These are phyloP conservation scores for Limanda limanda DNA, from an alignment of 2,113 vertebrate species.

Conservation along the genomic window DNA sequence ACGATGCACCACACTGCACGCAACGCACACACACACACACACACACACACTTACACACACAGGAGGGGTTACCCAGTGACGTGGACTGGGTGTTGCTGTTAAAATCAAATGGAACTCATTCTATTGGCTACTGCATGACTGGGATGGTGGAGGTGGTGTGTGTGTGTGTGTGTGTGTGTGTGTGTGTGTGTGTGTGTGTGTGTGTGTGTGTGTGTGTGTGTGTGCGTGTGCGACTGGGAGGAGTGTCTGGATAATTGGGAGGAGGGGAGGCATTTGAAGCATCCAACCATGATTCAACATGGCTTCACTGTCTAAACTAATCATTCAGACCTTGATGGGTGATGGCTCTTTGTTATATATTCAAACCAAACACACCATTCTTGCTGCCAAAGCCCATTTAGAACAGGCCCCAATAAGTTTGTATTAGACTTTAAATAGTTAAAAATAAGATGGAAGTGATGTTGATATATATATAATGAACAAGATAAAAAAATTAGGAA, in stretches of 20 bases:
- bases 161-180: constrained; percentile 16
- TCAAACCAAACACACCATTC: background rate
- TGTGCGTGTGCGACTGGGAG: constrained; percentile 12
- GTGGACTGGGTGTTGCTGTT: constrained; percentile 57
- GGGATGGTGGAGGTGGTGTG: constrained; percentile 42
- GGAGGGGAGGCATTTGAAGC: constrained; percentile 37
- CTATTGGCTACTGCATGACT: constrained; percentile 57
- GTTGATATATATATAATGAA: background rate
- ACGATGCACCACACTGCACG: constrained; percentile 19
- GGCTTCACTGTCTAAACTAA: constrained; percentile 59
- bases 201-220: constrained; percentile 13
- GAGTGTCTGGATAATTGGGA: constrained; percentile 23
- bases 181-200: constrained; percentile 17
- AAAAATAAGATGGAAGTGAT: background rate
- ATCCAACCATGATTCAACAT: constrained; percentile 50
- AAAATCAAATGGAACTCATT: constrained; percentile 43
- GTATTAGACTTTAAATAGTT: background rate
- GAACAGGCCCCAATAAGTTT: background rate
- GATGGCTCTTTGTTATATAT: constrained; percentile 48
- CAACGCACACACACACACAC: constrained; percentile 16
- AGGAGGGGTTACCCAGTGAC: constrained; percentile 49
- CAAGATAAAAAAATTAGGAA: too few species aligned
- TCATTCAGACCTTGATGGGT: constrained; percentile 27
- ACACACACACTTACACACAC: constrained; percentile 17
- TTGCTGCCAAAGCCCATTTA: background rate